Percentiles rank a stretch among this genome's conserved stretches.
phyloP scores from a whole-genome alignment of 2,797 vertebrate species.

The Cheirogaleus major region DNA sequence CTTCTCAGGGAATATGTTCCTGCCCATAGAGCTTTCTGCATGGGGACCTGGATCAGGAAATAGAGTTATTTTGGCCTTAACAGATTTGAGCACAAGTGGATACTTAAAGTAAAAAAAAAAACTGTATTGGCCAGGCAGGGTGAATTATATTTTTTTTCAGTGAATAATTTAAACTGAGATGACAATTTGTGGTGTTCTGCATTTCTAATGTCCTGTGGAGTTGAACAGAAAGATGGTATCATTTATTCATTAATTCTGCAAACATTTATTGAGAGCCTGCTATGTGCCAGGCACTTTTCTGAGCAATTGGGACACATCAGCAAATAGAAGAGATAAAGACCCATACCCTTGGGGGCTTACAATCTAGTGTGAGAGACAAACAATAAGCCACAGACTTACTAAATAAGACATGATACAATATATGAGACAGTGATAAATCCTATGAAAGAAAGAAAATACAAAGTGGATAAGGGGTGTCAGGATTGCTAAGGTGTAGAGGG shows the following conservation, averaged over 20 bases:
- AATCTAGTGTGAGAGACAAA: background rate
- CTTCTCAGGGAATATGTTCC: background rate
- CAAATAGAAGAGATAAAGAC: background rate
- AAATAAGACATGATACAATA: background rate
- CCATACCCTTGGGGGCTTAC: background rate
- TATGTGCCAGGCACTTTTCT: background rate
- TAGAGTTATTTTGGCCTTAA: background rate
- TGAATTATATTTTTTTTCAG: background rate
- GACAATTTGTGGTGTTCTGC: background rate
- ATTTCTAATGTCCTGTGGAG: background rate
- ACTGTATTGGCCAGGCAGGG: background rate
- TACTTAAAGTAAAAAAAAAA: background rate
- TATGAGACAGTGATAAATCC: background rate
- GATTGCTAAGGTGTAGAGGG: fast-evolving
- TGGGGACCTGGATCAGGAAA: background rate
- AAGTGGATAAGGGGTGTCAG: background rate
- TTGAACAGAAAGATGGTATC: background rate
- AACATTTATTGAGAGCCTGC: background rate
- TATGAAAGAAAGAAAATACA: background rate
- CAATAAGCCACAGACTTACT: background rate
- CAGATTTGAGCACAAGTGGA: background rate
- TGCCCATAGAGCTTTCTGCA: background rate
- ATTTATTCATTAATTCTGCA: background rate
- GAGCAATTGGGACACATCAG: background rate
- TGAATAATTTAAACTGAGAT: background rate